A percentile compares a stretch with the other conserved stretches of the same genome.
These are phyloP conservation scores for Pogonocichla stellata DNA, from an alignment of 2,113 vertebrate species.

Conservation along the genomic window DNA sequence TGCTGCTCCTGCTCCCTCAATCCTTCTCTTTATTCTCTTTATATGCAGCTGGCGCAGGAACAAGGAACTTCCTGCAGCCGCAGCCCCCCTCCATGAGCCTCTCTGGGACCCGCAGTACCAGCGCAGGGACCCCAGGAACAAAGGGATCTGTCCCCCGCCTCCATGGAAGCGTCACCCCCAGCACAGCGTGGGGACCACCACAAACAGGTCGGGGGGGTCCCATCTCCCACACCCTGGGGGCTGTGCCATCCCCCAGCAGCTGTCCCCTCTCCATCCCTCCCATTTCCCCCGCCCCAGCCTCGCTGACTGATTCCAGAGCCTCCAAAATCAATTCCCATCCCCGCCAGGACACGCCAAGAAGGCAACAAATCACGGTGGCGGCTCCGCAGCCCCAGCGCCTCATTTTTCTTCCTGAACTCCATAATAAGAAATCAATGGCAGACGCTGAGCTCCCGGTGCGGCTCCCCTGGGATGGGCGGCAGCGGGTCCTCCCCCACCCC, in stretches of 20 bases:
- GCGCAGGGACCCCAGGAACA: background rate
- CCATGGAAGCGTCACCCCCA: background rate
- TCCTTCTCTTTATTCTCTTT: background rate
- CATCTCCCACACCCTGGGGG: background rate
- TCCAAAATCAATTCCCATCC: conserved; percentile 70
- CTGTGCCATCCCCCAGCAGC: background rate
- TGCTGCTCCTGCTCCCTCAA: background rate
- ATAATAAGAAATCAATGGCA: conserved; percentile 52
- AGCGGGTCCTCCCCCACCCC: background rate
- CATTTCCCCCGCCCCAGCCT: background rate
- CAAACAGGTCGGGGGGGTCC: accelerated
- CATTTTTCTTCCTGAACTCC: conserved; percentile 50
- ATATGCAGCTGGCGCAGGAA: background rate
- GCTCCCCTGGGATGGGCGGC: background rate
- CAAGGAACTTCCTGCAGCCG: background rate
- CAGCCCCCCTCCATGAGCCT: background rate
- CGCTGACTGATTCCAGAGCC: conserved; percentile 37
- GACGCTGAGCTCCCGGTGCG: background rate
- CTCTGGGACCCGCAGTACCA: background rate
- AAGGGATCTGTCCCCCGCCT: background rate
- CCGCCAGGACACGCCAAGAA: conserved; percentile 39
- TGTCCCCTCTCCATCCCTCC: background rate
- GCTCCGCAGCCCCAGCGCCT: conserved; percentile 43
- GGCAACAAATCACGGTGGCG: conserved; percentile 56
- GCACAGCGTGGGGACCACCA: background rate